Base-by-base conservation (phyloP, 2,113 vertebrate genomes). In the Platichthys flesus region DNA sequence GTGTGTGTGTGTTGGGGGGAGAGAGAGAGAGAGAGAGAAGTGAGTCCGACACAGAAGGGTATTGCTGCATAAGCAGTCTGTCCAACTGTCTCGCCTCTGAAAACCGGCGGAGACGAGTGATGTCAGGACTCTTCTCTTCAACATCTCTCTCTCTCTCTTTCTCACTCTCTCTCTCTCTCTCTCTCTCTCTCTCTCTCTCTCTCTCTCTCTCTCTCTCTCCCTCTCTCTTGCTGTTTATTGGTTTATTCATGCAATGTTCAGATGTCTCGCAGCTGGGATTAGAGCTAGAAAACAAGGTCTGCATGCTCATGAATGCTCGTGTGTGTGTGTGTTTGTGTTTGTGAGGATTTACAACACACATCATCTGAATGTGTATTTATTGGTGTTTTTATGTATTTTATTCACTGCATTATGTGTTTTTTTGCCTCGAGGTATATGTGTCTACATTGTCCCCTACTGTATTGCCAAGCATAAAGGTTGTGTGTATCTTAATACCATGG, bases 61-160 rank as follows among this genome's bases (percentile, higher is more conserved):
- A 91, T 93, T 90, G 89, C 89, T 91, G 91, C 77, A 92, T 93
- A 92, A 93, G 90, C 90, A 93, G 89, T 85, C 86, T 89, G 89
- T 91, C 86, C 87, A 85, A 79, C 87, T 92, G 90, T 92, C 90
- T 90, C 61, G 70, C 74, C 75, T 87, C 68, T 21, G 56, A 87
- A 78, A 90, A 79, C 66, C 71, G 9, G 65, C 51, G 0, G 69
- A 92, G 85, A 91, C 86, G 59, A 87, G 81, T 35, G 73, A 73
- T 82, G 87, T 90, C 90, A 88, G 83, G 66, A 80, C 74, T 87
- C 67, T n/a, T 66, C 72, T 80, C 87, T 74, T 88, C 86, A 72
- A 79, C 85, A 74, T 84, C 81, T 87, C 62, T 78, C 77, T 90
- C 78, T 70, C 72, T 67, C 58, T 58, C 70, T 68, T 64, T 62